Evolutionary conservation across 64 coral and sea anemone species (phyloP), one percentile per base, ranked within the genome.

Genomic region (Pocillopora damicornis): DNA sequence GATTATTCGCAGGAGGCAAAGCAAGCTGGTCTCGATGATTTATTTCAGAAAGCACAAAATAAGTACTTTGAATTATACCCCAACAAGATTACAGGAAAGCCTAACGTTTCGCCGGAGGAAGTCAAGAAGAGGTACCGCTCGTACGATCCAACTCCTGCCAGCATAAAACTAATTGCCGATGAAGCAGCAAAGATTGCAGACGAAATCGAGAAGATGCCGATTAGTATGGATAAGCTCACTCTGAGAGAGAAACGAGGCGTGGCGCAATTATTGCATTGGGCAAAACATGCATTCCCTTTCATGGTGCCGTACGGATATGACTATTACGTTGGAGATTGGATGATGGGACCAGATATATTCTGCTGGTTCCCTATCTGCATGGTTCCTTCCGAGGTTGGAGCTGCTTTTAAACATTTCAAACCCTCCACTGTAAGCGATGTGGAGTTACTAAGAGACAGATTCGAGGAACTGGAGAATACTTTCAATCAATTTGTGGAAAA

Each of bases 291-390:
- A 11, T 92, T 96, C 9, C 81, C 89, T 13, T 91, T 77, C 35
- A 91, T 81, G 20, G 61, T 80, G 11, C 91, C 94, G 7, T 96
- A 87, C 72, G 79, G 76, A 22, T 89, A 92, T 63, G 78, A 96
- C 57, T 96, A 96, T 13, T 96, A 87, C 26, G 37, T 63, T 5
- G 94, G 90, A 0, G 94, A 96, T 11, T 96, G 91, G 84, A 79
- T 96, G 69, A 75, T 96, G n/a, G 94, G 94, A 7, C 81, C 90
- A 0, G 90, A 96, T 73, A 87, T 92, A 1, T 96, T 96, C 59
- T 92, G 94, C 37, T 96, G 94, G 94, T 34, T 69, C n/a, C 90
- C 94, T 7, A 92, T 92, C 17, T 92, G 91, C 35, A 42, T 76
- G 17, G 23, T 86, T 20, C 86, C 67, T 0, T 73, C 57, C 77